Conservation (phyloP, 2,888 invertebrate genomes). For the Lamproptera curius region DNA sequence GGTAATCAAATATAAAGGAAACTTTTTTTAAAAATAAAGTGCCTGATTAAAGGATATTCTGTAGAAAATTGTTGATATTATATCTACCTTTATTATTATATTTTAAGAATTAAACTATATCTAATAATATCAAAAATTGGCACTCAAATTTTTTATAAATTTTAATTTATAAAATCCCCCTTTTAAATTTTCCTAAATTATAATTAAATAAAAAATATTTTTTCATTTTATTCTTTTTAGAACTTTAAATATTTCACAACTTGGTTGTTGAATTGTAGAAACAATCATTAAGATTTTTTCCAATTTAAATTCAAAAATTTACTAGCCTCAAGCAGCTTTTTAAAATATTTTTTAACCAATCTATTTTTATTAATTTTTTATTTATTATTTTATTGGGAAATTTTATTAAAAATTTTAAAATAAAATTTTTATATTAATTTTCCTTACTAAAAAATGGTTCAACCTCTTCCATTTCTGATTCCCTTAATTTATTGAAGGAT, state of each 20-base stretch:
- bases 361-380: too few relatives aligned
- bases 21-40: slow-evolving; percentile 70
- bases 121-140: slow-evolving; percentile 80
- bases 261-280: slow-evolving; percentile 78
- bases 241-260: too few relatives aligned
- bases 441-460: slow-evolving; percentile 75
- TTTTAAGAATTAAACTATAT: slow-evolving; percentile 80
- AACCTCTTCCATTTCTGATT: slow-evolving; percentile 79
- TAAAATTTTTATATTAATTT: slow-evolving; percentile 37
- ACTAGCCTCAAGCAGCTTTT: slow-evolving; percentile 72
- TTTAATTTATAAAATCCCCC: slow-evolving; percentile 40
- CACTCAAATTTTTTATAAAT: slow-evolving; percentile 71
- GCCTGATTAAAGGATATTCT: slow-evolving; percentile 70
- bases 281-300: slow-evolving; percentile 81
- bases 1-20: slow-evolving; percentile 75
- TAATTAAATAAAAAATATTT: too few relatives aligned
- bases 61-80: slow-evolving; percentile 58
- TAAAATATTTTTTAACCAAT: slow-evolving; percentile 73
- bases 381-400: too few relatives aligned
- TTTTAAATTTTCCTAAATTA: slow-evolving; percentile 74
- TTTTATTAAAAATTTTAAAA: too few relatives aligned
- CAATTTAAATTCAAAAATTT: slow-evolving; percentile 74
- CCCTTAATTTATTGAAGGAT: slow-evolving; percentile 75
- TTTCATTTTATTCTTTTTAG: slow-evolving; percentile 71
- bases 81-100: slow-evolving; percentile 78